Evolutionary conservation across 2,797 vertebrate species (phyloP).

Genomic region (Lagodon rhomboides): DNA sequence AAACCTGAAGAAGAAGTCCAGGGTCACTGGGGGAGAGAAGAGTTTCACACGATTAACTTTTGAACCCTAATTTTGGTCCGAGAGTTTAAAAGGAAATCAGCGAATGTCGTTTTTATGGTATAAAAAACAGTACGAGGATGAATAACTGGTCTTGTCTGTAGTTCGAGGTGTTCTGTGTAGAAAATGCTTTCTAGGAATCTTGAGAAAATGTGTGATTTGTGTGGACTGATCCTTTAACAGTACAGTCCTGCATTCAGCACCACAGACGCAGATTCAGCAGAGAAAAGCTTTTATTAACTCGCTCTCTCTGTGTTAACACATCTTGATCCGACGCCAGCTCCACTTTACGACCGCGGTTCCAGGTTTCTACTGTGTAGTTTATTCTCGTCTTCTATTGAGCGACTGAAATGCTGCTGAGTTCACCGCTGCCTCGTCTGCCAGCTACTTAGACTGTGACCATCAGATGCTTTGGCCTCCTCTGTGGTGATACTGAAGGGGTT

Average conservation of each 20-base stretch:
- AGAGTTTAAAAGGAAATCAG: too few relatives aligned
- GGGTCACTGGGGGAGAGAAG: background rate
- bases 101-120: too few relatives aligned
- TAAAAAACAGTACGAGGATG: too few relatives aligned
- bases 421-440: slow-evolving; percentile 23
- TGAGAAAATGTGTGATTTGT: background rate
- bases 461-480: slow-evolving; percentile 19
- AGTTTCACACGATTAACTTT: background rate
- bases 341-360: background rate
- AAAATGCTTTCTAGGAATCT: background rate
- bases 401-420: slow-evolving; percentile 16
- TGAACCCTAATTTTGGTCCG: too few relatives aligned
- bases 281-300: slow-evolving; percentile 3
- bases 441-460: slow-evolving; percentile 24
- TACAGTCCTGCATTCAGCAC: background rate
- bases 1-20: background rate
- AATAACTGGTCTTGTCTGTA: too few relatives aligned
- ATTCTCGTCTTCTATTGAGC: background rate
- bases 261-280: background rate
- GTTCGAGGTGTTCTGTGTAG: too few relatives aligned
- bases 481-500: slow-evolving; percentile 16
- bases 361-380: slow-evolving; percentile 22
- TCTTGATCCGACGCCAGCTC: background rate
- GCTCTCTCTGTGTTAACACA: background rate
- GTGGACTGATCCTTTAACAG: background rate